A percentile compares a stretch with the other conserved stretches of the same genome.
These are phyloP conservation scores for Amblyopsis rosae DNA, from an alignment of 2,113 vertebrate genomes.

Conservation along the genomic window DNA sequence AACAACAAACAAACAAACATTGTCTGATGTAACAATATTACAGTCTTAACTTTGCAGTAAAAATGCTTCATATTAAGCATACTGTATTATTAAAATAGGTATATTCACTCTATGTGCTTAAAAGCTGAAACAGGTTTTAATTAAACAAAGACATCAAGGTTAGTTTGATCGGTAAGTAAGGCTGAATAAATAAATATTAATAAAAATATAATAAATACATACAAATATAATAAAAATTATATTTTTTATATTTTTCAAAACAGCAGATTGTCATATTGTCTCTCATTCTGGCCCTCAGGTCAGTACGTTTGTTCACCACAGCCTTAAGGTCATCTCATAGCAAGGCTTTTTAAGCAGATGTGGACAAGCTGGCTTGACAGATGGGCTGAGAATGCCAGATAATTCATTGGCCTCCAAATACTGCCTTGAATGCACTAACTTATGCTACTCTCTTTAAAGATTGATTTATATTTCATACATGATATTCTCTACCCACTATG, in stretches of 20 bases:
- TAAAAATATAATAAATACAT: no score
- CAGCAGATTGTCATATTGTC: slow-evolving; percentile 56
- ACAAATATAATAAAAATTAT: no score
- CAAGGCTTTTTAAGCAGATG: slow-evolving; percentile 15
- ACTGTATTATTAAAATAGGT: background rate
- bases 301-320: slow-evolving; percentile 20
- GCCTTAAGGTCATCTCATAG: slow-evolving; percentile 36
- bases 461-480: background rate
- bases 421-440: no score
- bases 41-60: no score
- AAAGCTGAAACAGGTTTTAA: slow-evolving; percentile 33
- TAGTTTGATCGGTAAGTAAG: slow-evolving; percentile 37
- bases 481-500: background rate
- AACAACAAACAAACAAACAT: no score
- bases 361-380: slow-evolving; percentile 23
- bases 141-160: slow-evolving; percentile 66
- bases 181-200: slow-evolving; percentile 38
- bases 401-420: slow-evolving; percentile 38
- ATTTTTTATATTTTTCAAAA: slow-evolving; percentile 17
- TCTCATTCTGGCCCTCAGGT: slow-evolving; percentile 10
- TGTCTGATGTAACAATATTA: background rate
- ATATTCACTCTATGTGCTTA: slow-evolving; percentile 18
- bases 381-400: slow-evolving; percentile 27
- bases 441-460: background rate
- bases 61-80: background rate